Base-by-base conservation (phyloP, 2,113 vertebrate species). In the Myotis brandtii region DNA sequence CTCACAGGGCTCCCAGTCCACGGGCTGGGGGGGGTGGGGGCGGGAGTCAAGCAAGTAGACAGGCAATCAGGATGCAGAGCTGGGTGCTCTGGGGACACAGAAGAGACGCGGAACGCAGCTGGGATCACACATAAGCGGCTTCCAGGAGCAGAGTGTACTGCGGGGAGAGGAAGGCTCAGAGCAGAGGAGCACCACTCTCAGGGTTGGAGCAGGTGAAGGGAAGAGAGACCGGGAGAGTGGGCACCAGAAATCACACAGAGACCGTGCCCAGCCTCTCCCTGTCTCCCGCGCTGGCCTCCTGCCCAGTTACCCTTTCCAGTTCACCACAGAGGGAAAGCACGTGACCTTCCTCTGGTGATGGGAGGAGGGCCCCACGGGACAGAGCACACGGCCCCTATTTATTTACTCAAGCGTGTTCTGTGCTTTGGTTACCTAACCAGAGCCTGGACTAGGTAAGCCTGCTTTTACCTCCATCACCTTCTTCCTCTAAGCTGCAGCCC, bases 371-470 rank as follows among this genome's bases (percentile, higher is more conserved):
- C 32, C 69, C 59, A 0, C 8, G 23, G 67, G 46, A 14, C 43
- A 59, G 73, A 27, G 8, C 0, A 0, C 5, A 17, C 25, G 34
- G 30, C 23, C 25, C 46, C 52, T 9, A 14, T 84, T 66, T 80
- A 32, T 89, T 77, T 89, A 64, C 21, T 64, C 79, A 50, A 17
- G 50, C 11, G 46, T 16, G 16, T 34, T 52, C 92, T 69, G 69
- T 94, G 79, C 23, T 81, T 50, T 67, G 64, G 11, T 89, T 83
- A 25, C 54, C 84, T 91, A 66, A 85, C 37, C 79, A 13, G 34
- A 81, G 14, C 75, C 82, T 23, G 18, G 30, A 54, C 37, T 27
- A 27, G 27, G 56, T 62, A 27, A 80, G 30, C 1, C 2, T 70
- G 37, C 48, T 14, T 89, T 79, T 25, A 5, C 18, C 9, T 52